A percentile compares a stretch with the other conserved stretches of the same genome.
Conservation (phyloP, 2,113 vertebrate species). For the Leptobrachium ailaonicum region DNA sequence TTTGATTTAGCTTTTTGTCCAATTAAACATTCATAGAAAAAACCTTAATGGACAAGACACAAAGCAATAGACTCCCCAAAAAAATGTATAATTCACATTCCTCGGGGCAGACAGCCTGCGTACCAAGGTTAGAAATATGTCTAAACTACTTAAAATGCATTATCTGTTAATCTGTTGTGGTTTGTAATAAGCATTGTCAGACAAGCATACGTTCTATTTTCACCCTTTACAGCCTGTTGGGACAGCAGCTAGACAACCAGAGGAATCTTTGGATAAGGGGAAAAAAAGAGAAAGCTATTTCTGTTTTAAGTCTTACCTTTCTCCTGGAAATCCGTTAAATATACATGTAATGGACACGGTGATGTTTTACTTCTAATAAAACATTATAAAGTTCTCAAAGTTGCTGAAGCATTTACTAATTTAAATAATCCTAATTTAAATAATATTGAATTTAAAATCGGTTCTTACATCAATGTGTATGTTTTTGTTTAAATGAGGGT, state of each 20-base stretch:
- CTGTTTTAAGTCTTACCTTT: too few relatives aligned
- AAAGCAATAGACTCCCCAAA: slow-evolving; percentile 1
- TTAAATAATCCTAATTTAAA: too few relatives aligned
- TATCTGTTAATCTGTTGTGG: slow-evolving; percentile 44
- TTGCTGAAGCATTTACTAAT: too few relatives aligned
- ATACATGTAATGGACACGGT: too few relatives aligned
- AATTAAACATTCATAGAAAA: slow-evolving; percentile 50
- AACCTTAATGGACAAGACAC: slow-evolving; percentile 42
- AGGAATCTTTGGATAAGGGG: neutral
- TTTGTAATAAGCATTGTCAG: slow-evolving; percentile 26
- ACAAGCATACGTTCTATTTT: slow-evolving; percentile 30
- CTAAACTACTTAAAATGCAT: slow-evolving; percentile 39
- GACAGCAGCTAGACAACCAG: slow-evolving; percentile 20
- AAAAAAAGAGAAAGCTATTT: too few relatives aligned
- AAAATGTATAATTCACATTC: slow-evolving; percentile 43
- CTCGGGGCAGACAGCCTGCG: slow-evolving; percentile 37
- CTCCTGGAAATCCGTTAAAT: too few relatives aligned
- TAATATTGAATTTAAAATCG: too few relatives aligned
- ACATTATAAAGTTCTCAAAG: too few relatives aligned
- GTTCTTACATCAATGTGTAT: too few relatives aligned
- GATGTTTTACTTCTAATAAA: too few relatives aligned
- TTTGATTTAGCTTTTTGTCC: slow-evolving; percentile 30
- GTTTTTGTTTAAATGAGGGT: too few relatives aligned
- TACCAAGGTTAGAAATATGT: slow-evolving; percentile 29
- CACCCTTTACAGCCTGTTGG: slow-evolving; percentile 15